Conservation (phyloP, 2,113 vertebrate species). For the Vulpes ferrilata region DNA sequence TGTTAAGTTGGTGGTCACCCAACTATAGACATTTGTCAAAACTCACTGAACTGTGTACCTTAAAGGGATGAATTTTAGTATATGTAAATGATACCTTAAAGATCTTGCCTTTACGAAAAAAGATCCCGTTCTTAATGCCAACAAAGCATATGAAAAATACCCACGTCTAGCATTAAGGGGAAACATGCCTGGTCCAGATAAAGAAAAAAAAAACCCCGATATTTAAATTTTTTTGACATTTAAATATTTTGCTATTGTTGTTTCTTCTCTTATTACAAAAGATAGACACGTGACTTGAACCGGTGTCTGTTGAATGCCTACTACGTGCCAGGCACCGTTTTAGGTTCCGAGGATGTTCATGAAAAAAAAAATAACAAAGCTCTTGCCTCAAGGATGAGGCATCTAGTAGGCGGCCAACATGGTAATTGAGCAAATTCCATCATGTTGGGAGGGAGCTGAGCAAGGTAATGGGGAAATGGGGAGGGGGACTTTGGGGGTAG, state of each 20-base stretch:
- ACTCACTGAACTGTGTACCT: not conserved
- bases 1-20: not conserved
- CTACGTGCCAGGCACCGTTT: not conserved
- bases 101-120: not conserved
- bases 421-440: not conserved
- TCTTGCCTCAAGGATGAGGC: accelerated
- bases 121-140: not conserved
- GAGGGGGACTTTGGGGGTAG: not conserved
- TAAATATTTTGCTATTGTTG: not conserved
- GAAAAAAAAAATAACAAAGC: not conserved
- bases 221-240: not conserved
- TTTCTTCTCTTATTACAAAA: not conserved
- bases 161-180: not conserved
- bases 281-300: not conserved
- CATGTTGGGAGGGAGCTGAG: not conserved
- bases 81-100: not conserved
- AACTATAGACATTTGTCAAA: not conserved
- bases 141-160: not conserved
- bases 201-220: not conserved
- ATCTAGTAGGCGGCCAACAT: not conserved
- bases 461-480: not conserved
- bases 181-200: not conserved
- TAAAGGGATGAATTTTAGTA: not conserved
- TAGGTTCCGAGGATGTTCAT: not conserved
- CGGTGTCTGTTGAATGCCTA: not conserved